phyloP scores from a whole-genome alignment of 2,888 invertebrate species.

The Mellilla xanthometata region DNA sequence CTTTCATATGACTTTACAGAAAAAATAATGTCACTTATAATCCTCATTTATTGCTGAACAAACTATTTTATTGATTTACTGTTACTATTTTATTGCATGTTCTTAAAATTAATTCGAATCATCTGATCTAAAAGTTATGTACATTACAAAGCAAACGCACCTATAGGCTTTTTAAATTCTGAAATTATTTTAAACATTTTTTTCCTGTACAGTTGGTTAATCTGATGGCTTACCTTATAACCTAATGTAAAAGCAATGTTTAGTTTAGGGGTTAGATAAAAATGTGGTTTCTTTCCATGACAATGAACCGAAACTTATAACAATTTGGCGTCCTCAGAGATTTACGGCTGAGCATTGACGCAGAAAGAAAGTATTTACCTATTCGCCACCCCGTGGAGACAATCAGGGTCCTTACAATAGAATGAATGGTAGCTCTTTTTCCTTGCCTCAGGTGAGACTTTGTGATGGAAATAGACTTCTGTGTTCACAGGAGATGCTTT shows the following conservation, averaged over 20 bases:
- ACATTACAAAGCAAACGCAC: too few relatives aligned
- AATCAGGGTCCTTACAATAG: constrained; percentile 41
- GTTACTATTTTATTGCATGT: too few relatives aligned
- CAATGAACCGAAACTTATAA: constrained; percentile 22
- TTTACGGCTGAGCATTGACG: constrained; percentile 19
- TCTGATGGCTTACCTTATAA: too few relatives aligned
- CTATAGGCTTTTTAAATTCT: too few relatives aligned
- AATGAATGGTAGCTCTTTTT: constrained; percentile 36
- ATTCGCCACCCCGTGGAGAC: constrained; percentile 29
- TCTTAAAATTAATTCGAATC: too few relatives aligned
- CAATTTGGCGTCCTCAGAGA: constrained; percentile 18
- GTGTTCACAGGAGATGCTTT: constrained; percentile 55
- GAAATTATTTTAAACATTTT: too few relatives aligned
- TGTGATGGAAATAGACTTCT: constrained; percentile 67
- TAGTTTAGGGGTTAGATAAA: constrained; percentile 16
- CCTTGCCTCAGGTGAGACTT: constrained; percentile 62
- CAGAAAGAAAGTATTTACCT: constrained; percentile 21
- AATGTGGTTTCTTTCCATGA: constrained; percentile 13
- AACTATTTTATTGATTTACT: too few relatives aligned
- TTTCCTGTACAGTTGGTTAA: too few relatives aligned
- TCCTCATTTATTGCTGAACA: too few relatives aligned
- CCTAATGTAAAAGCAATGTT: constrained; percentile 21
- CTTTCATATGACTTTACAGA: too few relatives aligned
- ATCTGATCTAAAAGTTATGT: too few relatives aligned
- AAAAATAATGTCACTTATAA: too few relatives aligned